phyloP scores from a whole-genome alignment of 2,113 vertebrate genomes.

The Empidonax traillii region DNA sequence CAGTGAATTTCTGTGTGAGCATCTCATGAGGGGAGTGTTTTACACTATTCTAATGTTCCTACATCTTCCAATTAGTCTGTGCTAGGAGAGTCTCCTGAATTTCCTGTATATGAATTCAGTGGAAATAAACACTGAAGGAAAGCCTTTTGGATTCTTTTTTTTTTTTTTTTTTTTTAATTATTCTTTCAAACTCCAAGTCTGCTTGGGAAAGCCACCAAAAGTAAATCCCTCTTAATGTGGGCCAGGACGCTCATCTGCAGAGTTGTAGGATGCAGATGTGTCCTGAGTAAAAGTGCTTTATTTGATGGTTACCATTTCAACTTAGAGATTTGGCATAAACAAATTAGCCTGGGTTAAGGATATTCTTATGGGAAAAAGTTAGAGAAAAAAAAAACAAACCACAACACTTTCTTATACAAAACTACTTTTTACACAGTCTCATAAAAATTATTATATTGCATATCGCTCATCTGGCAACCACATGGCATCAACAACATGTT shows the following conservation, averaged over 20 bases:
- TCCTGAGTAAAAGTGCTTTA: not conserved
- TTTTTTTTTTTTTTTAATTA: not conserved
- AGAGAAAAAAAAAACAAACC: not conserved
- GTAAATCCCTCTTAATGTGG: not conserved
- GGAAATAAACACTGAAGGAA: not conserved
- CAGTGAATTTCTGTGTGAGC: not conserved
- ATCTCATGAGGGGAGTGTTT: not conserved
- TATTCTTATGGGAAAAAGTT: not conserved
- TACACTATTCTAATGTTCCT: not conserved
- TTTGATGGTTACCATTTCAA: not conserved
- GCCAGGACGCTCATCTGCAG: not conserved
- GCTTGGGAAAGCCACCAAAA: conserved; percentile 28
- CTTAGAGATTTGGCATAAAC: not conserved
- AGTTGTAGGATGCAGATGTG: not conserved
- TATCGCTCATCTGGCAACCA: not conserved
- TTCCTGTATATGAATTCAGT: not conserved
- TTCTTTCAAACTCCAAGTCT: not conserved
- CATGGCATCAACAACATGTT: not conserved
- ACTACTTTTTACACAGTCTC: not conserved
- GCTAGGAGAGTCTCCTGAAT: not conserved
- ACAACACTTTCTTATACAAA: not conserved
- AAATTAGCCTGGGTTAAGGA: not conserved
- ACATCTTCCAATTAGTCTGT: not conserved
- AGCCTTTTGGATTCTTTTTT: not conserved
- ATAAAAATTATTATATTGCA: not conserved